Percentiles rank a stretch among this genome's conserved stretches.
Evolutionary conservation across 1,140 invertebrate genomes (phyloP).

Genomic region (Drosophila biarmipes): DNA sequence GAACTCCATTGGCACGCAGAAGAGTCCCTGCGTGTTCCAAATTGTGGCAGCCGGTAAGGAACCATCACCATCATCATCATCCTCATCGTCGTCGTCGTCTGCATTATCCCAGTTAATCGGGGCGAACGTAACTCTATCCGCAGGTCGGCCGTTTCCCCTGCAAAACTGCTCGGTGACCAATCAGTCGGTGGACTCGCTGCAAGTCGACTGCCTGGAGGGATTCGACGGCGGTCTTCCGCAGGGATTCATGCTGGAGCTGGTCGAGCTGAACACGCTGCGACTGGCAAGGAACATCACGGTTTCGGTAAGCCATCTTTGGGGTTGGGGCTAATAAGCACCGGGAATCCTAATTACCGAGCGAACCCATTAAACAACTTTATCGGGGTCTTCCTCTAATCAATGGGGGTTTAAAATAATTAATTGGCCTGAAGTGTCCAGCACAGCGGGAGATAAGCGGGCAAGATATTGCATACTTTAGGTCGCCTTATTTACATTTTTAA

Average conservation of each 20-base stretch:
- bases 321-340: slow-evolving; percentile 2
- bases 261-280: slow-evolving; percentile 87
- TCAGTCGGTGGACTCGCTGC: slow-evolving; percentile 92
- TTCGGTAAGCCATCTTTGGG: slow-evolving; percentile 55
- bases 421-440: slow-evolving; percentile 14
- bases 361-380: slow-evolving; percentile 16
- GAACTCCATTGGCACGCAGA: slow-evolving; percentile 92
- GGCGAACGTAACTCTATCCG: slow-evolving; percentile 8
- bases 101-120: slow-evolving; percentile 8
- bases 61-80: neutral
- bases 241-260: slow-evolving; percentile 91
- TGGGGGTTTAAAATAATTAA: slow-evolving; percentile 18
- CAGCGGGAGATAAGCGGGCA: neutral
- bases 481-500: neutral
- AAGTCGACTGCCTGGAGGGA: slow-evolving; percentile 92
- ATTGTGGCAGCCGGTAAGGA: slow-evolving; percentile 89
- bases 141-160: slow-evolving; percentile 93
- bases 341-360: slow-evolving; percentile 13
- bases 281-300: slow-evolving; percentile 84
- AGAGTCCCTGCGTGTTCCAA: slow-evolving; percentile 94
- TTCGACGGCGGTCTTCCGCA: slow-evolving; percentile 94
- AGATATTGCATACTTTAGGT: slow-evolving; percentile 21
- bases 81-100: neutral
- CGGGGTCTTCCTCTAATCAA: slow-evolving; percentile 11
- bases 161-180: slow-evolving; percentile 95